phyloP scores from a whole-genome alignment of 1,140 invertebrate species.

The Aricia agestis region DNA sequence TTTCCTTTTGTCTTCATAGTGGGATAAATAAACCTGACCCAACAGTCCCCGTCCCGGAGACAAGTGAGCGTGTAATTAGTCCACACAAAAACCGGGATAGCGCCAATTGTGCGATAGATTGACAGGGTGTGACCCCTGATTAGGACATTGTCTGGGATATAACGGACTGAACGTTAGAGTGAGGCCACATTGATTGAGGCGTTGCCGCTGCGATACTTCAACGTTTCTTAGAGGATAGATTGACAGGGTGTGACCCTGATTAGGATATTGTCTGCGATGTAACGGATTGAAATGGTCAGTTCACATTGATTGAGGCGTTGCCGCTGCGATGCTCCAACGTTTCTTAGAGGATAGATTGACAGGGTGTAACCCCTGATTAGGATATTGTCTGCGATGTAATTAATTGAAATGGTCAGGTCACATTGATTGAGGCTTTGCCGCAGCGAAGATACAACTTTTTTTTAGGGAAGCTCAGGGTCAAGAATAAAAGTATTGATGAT shows the following conservation, averaged over 20 bases:
- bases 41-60: not conserved
- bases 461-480: no score
- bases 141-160: not conserved
- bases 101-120: not conserved
- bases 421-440: not conserved
- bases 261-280: not conserved
- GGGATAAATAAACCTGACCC: no score
- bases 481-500: no score
- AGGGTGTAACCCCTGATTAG: not conserved
- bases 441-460: no score
- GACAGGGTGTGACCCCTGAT: not conserved
- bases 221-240: not conserved
- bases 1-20: no score
- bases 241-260: constrained; percentile 2
- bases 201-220: no score
- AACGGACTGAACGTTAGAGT: not conserved
- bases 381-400: not conserved
- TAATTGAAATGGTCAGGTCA: not conserved
- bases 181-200: not conserved
- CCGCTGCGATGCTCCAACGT: no score
- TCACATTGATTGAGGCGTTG: not conserved
- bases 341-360: not conserved
- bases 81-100: not conserved
- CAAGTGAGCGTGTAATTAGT: not conserved
- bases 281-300: not conserved